These are phyloP conservation scores for Meriones psammophilus DNA, from an alignment of 2,797 vertebrate species.

Conservation along the genomic window DNA sequence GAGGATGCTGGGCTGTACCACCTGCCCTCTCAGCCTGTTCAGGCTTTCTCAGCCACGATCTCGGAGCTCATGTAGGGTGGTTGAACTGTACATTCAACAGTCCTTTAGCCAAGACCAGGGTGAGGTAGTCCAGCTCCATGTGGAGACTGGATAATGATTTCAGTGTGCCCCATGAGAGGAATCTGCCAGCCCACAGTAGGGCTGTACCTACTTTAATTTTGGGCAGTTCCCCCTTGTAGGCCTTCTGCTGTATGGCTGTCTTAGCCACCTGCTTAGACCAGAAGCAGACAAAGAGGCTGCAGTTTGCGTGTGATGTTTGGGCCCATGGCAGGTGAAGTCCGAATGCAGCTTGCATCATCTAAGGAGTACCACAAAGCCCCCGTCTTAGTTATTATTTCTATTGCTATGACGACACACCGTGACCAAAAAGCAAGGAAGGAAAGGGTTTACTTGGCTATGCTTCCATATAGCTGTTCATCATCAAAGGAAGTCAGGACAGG, in stretches of 20 bases:
- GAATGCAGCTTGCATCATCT: no score
- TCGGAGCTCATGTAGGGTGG: not conserved
- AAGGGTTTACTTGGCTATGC: not conserved
- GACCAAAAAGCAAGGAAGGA: not conserved
- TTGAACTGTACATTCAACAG: not conserved
- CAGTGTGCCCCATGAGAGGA: not conserved
- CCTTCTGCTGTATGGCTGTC: not conserved
- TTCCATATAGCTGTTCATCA: not conserved
- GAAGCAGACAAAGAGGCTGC: not conserved
- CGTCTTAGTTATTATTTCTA: not conserved
- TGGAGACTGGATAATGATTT: not conserved
- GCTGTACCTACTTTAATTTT: no score
- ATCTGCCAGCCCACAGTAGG: not conserved
- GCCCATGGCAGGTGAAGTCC: not conserved
- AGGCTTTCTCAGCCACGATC: not conserved
- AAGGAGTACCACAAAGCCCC: no score
- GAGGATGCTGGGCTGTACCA: not conserved
- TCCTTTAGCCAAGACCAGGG: no score
- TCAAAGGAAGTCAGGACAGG: not conserved
- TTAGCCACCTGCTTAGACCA: not conserved
- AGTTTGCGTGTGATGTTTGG: not conserved
- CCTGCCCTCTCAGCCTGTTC: rapidly evolving
- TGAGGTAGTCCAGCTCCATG: not conserved
- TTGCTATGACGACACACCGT: not conserved
- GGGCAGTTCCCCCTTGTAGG: no score